Evolutionary conservation across 2,888 invertebrate species (phyloP).

Genomic region (Eurois occulta): DNA sequence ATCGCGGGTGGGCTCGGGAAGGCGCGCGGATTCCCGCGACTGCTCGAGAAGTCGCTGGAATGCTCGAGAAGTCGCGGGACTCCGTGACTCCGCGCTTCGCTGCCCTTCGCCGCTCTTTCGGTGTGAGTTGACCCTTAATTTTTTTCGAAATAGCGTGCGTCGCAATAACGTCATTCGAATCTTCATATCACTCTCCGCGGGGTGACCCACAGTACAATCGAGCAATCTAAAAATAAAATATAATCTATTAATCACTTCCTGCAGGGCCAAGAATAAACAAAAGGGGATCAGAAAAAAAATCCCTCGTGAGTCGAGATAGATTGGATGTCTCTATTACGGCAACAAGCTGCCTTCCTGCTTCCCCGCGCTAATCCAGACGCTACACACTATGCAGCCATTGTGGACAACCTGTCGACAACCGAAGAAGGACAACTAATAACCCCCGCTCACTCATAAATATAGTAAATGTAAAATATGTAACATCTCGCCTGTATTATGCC

Average conservation of each 20-base stretch:
- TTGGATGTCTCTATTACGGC: constrained; percentile 11
- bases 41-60: too few species aligned
- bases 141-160: too few species aligned
- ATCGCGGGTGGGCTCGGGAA: too few species aligned
- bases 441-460: too few species aligned
- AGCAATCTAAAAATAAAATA: not conserved
- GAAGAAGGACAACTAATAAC: constrained; percentile 16
- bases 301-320: not conserved
- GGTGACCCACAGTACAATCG: not conserved
- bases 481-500: not conserved
- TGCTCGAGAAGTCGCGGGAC: too few species aligned
- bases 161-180: too few species aligned
- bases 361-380: constrained; percentile 25
- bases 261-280: constrained; percentile 1
- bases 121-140: too few species aligned
- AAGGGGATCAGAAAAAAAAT: constrained; percentile 5
- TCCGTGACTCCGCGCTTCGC: too few species aligned
- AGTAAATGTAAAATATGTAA: not conserved
- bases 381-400: constrained; percentile 5
- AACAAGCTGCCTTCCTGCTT: constrained; percentile 6
- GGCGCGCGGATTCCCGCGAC: too few species aligned
- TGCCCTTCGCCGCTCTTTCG: too few species aligned
- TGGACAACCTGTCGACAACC: not conserved
- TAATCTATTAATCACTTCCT: constrained; percentile 3
- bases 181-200: too few species aligned